These are phyloP conservation scores for Noctuana brunneofusca DNA, from an alignment of 2,888 invertebrate genomes.

Conservation along the genomic window DNA sequence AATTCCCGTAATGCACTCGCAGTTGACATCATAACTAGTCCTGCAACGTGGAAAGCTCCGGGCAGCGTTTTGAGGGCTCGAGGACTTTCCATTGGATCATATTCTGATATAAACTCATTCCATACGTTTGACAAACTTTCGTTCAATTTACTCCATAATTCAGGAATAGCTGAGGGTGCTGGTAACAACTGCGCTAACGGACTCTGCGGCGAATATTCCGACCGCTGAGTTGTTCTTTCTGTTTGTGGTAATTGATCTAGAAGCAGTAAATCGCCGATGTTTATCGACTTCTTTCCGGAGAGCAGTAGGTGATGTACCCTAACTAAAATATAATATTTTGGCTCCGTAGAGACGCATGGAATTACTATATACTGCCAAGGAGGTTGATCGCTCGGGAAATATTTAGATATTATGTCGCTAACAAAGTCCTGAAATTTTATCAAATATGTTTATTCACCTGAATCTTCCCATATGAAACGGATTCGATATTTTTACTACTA, in stretches of 20 bases:
- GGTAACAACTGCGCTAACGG: conserved; percentile 82
- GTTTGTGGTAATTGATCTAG: conserved; percentile 73
- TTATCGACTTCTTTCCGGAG: conserved; percentile 86
- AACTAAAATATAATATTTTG: conserved; percentile 86
- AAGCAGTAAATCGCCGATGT: conserved; percentile 89
- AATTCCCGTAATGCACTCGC: conserved; percentile 85
- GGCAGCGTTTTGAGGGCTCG: conserved; percentile 84
- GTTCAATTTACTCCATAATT: conserved; percentile 85
- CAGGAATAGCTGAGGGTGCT: conserved; percentile 84
- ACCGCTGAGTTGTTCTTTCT: conserved; percentile 58
- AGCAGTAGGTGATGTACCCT: conserved; percentile 90
- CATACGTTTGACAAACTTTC: conserved; percentile 88
- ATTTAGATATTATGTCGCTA: conserved; percentile 90
- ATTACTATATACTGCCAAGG: conserved; percentile 93
- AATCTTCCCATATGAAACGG: too few relatives aligned
- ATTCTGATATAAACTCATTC: conserved; percentile 91
- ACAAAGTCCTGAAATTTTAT: conserved; percentile 85
- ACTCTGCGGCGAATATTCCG: conserved; percentile 61
- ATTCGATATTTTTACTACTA: too few relatives aligned
- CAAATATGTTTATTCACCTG: background rate
- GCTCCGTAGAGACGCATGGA: conserved; percentile 78
- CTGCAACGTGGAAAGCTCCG: conserved; percentile 83
- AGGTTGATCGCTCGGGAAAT: conserved; percentile 86
- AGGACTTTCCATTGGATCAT: conserved; percentile 90
- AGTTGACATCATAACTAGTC: conserved; percentile 85